These are phyloP conservation scores for Tinamus major DNA, from an alignment of 2,797 vertebrate genomes.

Conservation along the genomic window DNA sequence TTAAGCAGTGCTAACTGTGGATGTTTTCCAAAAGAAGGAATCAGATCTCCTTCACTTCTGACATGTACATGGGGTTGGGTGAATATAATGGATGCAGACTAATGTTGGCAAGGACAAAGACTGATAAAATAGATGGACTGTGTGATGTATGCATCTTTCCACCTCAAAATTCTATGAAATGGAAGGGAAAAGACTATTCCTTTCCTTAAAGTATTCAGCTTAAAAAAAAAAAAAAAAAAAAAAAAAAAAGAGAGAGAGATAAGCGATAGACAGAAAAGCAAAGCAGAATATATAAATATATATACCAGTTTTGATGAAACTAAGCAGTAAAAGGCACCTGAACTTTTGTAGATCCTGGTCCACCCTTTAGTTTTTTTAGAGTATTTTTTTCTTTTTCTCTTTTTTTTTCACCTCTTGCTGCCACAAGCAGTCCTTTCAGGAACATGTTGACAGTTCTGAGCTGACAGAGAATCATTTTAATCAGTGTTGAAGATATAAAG, in stretches of 20 bases:
- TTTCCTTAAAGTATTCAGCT: not conserved
- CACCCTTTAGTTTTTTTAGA: constrained; percentile 4
- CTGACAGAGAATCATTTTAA: constrained; percentile 80
- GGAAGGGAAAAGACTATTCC: not conserved
- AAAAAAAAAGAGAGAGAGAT: no score
- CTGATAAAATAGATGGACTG: not conserved
- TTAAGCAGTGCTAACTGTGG: not conserved
- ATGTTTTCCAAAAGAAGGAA: not conserved
- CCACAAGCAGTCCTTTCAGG: constrained; percentile 49
- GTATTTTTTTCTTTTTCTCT: not conserved
- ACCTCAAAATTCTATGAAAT: not conserved
- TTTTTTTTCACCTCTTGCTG: not conserved
- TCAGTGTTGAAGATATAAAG: constrained; percentile 76
- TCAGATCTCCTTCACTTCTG: not conserved
- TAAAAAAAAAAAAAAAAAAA: not conserved
- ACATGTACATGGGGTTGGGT: not conserved
- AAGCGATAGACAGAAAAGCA: not conserved
- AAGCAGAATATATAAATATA: not conserved
- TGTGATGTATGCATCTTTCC: not conserved
- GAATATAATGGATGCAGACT: not conserved
- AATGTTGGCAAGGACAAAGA: not conserved
- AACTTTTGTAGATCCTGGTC: constrained; percentile 4
- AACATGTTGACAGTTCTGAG: constrained; percentile 73
- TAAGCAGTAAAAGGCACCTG: not conserved
- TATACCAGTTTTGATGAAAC: not conserved